Conservation (phyloP, 2,888 invertebrate genomes). For the Caenorhabditis auriculariae region DNA sequence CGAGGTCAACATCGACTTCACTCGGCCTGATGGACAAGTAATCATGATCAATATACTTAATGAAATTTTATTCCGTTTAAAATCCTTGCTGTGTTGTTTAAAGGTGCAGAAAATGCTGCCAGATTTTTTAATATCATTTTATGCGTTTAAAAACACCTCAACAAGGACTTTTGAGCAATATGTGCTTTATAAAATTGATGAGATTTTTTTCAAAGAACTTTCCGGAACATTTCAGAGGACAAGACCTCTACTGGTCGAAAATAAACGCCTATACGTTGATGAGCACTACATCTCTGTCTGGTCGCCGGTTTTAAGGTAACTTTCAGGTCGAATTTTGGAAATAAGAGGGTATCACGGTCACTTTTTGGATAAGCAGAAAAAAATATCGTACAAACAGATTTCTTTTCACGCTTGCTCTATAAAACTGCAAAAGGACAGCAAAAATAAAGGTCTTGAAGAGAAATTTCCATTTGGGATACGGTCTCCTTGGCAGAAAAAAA, state of each 20-base stretch:
- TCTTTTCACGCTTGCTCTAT: too few relatives aligned
- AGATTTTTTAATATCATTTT: not conserved
- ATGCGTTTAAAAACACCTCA: not conserved
- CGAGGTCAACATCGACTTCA: slow-evolving; percentile 55
- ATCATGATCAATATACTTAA: not conserved
- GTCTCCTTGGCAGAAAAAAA: too few relatives aligned
- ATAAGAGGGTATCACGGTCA: too few relatives aligned
- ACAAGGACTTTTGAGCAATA: not conserved
- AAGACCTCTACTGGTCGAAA: slow-evolving; percentile 58
- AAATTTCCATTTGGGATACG: too few relatives aligned
- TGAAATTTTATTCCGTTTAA: not conserved
- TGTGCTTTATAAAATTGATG: not conserved
- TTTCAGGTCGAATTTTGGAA: too few relatives aligned
- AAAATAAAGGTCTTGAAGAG: too few relatives aligned
- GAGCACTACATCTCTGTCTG: slow-evolving; percentile 61
- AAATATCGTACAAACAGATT: too few relatives aligned
- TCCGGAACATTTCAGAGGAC: slow-evolving; percentile 31
- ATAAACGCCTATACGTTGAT: slow-evolving; percentile 60
- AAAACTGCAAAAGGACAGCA: too few relatives aligned
- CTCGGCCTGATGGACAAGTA: slow-evolving; percentile 56
- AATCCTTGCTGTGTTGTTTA: not conserved
- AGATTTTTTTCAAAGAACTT: not conserved
- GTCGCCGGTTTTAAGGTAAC: slow-evolving; percentile 52
- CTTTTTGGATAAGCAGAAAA: too few relatives aligned
- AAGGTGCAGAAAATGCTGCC: not conserved